Percentiles rank a stretch among this genome's conserved stretches.
These are phyloP conservation scores for Gila orcuttii DNA, from an alignment of 2,113 vertebrate species.

Conservation along the genomic window DNA sequence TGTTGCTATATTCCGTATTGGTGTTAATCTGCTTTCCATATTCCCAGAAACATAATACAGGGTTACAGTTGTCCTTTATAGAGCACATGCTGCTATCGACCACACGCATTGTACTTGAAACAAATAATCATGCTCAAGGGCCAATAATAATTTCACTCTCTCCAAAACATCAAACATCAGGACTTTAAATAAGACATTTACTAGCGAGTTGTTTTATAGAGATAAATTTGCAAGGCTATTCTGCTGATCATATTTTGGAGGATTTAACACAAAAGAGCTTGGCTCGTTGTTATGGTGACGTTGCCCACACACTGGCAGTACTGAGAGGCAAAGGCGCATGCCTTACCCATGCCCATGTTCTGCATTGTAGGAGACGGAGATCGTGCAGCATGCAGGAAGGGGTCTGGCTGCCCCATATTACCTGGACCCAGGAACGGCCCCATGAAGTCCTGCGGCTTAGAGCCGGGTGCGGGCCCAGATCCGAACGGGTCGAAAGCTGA, in stretches of 20 bases:
- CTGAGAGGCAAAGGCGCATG: constrained; percentile 50
- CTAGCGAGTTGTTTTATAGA: not conserved
- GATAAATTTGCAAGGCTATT: not conserved
- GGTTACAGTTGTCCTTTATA: not conserved
- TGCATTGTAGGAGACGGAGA: constrained; percentile 91
- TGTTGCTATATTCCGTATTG: not conserved
- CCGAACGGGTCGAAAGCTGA: constrained; percentile 90
- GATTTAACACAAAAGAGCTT: constrained; percentile 7
- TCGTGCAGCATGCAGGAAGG: constrained; percentile 89
- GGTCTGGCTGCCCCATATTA: constrained; percentile 79
- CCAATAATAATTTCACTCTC: not conserved
- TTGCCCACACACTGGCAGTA: constrained; percentile 31
- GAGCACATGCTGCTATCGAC: not conserved
- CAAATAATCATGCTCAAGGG: not conserved
- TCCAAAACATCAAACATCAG: not conserved
- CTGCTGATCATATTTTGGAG: not conserved
- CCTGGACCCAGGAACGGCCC: constrained; percentile 88
- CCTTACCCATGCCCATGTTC: constrained; percentile 80
- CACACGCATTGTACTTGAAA: constrained; percentile 14
- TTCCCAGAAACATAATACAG: not conserved
- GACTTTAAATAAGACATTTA: not conserved
- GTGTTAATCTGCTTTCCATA: not conserved
- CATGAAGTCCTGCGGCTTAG: constrained; percentile 89
- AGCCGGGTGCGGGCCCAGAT: constrained; percentile 79
- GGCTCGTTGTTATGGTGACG: constrained; percentile 33